Evolutionary conservation across 2,797 vertebrate species (phyloP).

Genomic region (Botia almorhae): DNA sequence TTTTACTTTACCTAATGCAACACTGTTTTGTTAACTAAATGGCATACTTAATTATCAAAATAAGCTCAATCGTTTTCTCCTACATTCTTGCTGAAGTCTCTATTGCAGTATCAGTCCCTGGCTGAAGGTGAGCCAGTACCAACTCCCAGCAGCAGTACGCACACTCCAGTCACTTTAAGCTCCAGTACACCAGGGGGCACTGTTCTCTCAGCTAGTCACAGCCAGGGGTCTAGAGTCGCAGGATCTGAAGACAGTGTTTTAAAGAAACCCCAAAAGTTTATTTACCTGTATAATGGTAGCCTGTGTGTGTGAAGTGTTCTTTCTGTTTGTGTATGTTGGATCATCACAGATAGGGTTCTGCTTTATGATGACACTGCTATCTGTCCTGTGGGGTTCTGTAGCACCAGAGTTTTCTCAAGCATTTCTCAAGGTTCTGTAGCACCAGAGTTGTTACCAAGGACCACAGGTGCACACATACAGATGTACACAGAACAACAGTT

Average conservation of each 20-base stretch:
- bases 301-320: too few species aligned
- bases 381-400: conserved; percentile 91
- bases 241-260: conserved; percentile 77
- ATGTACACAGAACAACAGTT: too few species aligned
- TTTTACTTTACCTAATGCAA: too few species aligned
- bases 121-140: conserved; percentile 79
- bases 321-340: conserved; percentile 68
- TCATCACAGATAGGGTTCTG: conserved; percentile 82
- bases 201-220: conserved; percentile 63
- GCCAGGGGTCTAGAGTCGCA: conserved; percentile 59
- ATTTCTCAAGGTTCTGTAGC: too few species aligned
- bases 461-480: conserved; percentile 79
- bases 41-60: background rate
- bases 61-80: background rate
- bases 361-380: conserved; percentile 87
- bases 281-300: background rate
- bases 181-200: conserved; percentile 70
- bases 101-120: conserved; percentile 87
- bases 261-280: conserved; percentile 89
- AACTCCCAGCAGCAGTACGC: conserved; percentile 63
- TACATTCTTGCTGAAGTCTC: conserved; percentile 87
- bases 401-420: conserved; percentile 86
- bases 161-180: conserved; percentile 60
- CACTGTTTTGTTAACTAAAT: too few species aligned
- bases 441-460: too few species aligned